Base-by-base conservation (phyloP, 1,140 invertebrate species). In the Scylla paramamosain region DNA sequence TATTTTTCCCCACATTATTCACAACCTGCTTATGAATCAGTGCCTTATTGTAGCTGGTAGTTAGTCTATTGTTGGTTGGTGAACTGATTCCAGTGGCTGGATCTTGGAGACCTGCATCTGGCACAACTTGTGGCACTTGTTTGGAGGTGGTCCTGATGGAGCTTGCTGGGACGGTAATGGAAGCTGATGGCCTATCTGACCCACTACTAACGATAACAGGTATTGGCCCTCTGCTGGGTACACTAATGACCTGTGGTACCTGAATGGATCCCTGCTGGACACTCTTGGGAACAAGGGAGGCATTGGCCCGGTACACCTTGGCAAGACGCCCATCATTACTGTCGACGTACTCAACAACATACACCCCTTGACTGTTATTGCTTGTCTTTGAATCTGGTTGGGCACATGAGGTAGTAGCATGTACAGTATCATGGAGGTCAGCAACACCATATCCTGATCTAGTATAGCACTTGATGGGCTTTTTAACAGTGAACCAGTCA, bases 401-500 rank as follows among this genome's bases (percentile, higher is more conserved):
- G 29, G 45, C 84, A 95, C 84, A n/a, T 89, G 59, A 39, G 29
- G 90, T 20, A 91, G 59, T 16, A 12, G 52, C 52, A 59, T 59
- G 12, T 12, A 59, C 52, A 67, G 4, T 32, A 12, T 46, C 28
- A 52, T 86, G 83, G 28, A 7, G 32, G 16, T 32, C 52, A 31
- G 31, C 25, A 8, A 45, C 16, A 48, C 48, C 89, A 88, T 93
- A 67, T 14, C 91, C 91, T 87, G 94, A 46, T 67, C 94, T 91
- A 16, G 91, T 89, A 89, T 95, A 95, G 45, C 94, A 95, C 32
- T 93, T 95, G 20, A 93, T n/a, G 8, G 94, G 94, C 77, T 95
- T 95, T 84, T 95, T 95, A 29, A 95, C 94, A 20, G 94, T 95
- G 86, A 92, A 95, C 91, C 91, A 95, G 52, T 95, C 94, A 67